phyloP scores from a whole-genome alignment of 2,888 invertebrate species.

The Acronicta aceris region DNA sequence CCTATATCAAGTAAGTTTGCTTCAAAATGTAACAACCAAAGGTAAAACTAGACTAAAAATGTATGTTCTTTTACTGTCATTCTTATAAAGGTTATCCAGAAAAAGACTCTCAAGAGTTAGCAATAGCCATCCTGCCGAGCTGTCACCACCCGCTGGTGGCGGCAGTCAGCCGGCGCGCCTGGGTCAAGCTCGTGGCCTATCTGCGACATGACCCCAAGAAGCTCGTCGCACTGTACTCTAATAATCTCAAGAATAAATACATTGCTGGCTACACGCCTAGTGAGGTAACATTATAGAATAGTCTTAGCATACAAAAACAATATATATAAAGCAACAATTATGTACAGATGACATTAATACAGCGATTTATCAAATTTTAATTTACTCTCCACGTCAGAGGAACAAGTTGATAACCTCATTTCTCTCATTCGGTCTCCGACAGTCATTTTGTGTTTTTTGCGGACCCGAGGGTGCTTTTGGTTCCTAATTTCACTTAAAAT shows the following conservation, averaged over 20 bases:
- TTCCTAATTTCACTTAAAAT: no score
- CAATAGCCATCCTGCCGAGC: conserved; percentile 91
- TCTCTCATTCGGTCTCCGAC: no score
- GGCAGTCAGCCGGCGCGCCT: conserved; percentile 89
- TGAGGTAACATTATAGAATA: conserved; percentile 69
- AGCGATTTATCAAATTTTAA: no score
- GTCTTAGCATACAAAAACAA: not conserved
- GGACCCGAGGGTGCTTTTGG: no score
- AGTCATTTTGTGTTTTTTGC: no score
- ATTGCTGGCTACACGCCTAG: conserved; percentile 87
- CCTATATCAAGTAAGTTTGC: no score
- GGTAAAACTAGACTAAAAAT: no score
- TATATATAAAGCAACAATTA: not conserved
- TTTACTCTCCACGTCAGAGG: no score
- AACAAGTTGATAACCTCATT: no score
- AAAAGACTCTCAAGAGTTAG: conserved; percentile 90
- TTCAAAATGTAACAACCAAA: no score
- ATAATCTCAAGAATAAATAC: conserved; percentile 90
- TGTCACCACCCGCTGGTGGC: conserved; percentile 93
- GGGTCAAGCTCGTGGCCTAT: conserved; percentile 91
- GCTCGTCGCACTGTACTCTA: conserved; percentile 89
- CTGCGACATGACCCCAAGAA: conserved; percentile 89
- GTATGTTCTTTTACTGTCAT: not conserved
- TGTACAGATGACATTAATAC: no score
- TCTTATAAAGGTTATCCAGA: conserved; percentile 71